Base-by-base conservation (phyloP, 2,797 vertebrate genomes). In the Sphaeramia orbicularis region DNA sequence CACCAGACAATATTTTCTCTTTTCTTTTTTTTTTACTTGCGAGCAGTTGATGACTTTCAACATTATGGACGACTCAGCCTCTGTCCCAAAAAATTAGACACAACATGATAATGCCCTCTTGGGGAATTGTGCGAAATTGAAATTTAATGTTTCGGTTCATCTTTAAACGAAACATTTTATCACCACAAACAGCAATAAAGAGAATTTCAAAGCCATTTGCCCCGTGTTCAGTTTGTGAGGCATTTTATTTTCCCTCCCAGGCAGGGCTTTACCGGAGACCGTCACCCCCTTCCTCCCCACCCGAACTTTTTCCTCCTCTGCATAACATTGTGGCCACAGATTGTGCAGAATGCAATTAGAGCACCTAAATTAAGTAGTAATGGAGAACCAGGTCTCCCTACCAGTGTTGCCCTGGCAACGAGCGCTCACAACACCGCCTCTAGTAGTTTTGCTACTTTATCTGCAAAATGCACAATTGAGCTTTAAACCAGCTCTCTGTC, bases 401-500 rank as follows among this genome's bases (percentile, higher is more conserved):
- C 95, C 95, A 93, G 91, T 93, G 97, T 99, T 97, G 96, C 96
- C 95, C 95, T 93, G 95, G 97, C 96, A 98, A 99, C 97, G n/a
- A 12, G 76, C 44, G 95, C 96, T 96, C 96, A 96, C 95, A 96
- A 98, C 96, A 97, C 94, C 94, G 96, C 96, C 97, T 96, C 96
- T 96, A 97, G 97, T 99, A 96, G 96, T 98, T 97, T 97, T 96
- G 95, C 95, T 95, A 97, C 96, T 98, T 98, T 98, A 98, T 99
- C 97, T 98, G 95, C 96, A 98, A 98, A 99, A 98, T 96, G 96
- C 97, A 99, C 97, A 98, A 97, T 97, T 97, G 97, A 97, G 96
- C 96, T 97, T 96, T 95, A 97, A 97, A 97, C 96, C 96, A 94
- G 95, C 94, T 95, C 95, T 93, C 54, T 71, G 84, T 88, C 84